phyloP scores from a whole-genome alignment of 2,113 vertebrate genomes.

The Cynopterus brachyotis region DNA sequence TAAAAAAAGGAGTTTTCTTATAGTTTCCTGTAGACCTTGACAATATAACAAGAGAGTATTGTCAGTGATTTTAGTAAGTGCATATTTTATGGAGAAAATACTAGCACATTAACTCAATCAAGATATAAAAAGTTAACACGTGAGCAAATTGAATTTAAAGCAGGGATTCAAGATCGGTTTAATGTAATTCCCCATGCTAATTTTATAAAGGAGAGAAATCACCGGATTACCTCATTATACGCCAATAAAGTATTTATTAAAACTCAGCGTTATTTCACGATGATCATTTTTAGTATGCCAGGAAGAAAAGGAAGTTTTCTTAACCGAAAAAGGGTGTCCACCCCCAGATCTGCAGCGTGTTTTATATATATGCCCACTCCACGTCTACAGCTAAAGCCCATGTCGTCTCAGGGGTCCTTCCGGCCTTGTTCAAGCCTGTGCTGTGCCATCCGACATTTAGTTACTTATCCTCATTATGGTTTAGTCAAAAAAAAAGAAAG shows the following conservation, averaged over 20 bases:
- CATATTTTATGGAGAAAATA: constrained; percentile 2
- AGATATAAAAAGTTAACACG: neutral
- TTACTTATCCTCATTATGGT: neutral
- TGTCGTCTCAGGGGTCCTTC: neutral
- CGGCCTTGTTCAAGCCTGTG: neutral
- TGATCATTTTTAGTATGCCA: neutral
- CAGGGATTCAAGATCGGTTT: neutral
- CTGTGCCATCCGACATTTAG: neutral
- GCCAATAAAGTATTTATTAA: neutral
- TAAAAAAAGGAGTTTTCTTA: neutral
- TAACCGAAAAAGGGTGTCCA: neutral
- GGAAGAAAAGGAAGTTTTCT: neutral
- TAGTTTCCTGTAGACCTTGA: neutral
- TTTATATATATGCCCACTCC: neutral
- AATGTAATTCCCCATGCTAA: neutral
- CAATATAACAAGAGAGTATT: neutral
- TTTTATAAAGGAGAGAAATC: constrained; percentile 19
- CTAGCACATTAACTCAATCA: neutral
- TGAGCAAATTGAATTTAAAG: neutral
- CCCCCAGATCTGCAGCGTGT: neutral
- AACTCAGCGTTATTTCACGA: neutral
- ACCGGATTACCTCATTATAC: neutral
- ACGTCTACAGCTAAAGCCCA: neutral
- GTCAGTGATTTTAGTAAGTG: neutral
- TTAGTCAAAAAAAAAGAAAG: neutral